Conservation (phyloP, 2,797 vertebrate species). For the Adrianichthys oophorus region DNA sequence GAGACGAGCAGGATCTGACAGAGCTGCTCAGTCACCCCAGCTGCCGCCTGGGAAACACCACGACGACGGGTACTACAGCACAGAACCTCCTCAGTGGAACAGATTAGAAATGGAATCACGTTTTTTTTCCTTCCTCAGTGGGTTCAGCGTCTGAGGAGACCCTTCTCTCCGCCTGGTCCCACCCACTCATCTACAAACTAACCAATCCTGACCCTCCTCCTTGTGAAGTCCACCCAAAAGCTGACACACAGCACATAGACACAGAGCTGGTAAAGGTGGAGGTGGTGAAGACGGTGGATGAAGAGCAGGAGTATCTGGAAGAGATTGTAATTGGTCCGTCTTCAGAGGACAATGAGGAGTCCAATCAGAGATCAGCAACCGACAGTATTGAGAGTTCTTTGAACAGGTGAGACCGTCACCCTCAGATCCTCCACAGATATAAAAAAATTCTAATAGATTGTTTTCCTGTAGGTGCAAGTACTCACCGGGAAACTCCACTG, state of each 20-base stretch:
- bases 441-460: neutral
- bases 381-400: neutral
- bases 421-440: neutral
- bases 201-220: conserved; percentile 17
- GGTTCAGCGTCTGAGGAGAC: conserved; percentile 32
- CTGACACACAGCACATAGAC: neutral
- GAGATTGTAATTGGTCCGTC: conserved; percentile 16
- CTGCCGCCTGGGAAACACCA: conserved; percentile 11
- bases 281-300: conserved; percentile 38
- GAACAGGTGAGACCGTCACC: conserved; percentile 31
- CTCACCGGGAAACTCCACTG: conserved; percentile 7
- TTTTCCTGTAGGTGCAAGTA: conserved; percentile 33
- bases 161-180: conserved; percentile 57
- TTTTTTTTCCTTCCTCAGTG: conserved; percentile 24
- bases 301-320: conserved; percentile 22
- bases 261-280: conserved; percentile 53
- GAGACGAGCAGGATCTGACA: conserved; percentile 28
- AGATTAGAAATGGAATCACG: neutral
- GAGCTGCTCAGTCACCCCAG: conserved; percentile 58
- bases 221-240: conserved; percentile 8
- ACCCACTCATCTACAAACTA: conserved; percentile 41
- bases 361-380: conserved; percentile 16
- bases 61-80: conserved; percentile 31
- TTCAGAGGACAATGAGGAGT: conserved; percentile 1
- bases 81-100: neutral